Percentiles rank a stretch among this genome's conserved stretches.
Conservation (phyloP, 2,888 invertebrate species). For the Polietes domitor region DNA sequence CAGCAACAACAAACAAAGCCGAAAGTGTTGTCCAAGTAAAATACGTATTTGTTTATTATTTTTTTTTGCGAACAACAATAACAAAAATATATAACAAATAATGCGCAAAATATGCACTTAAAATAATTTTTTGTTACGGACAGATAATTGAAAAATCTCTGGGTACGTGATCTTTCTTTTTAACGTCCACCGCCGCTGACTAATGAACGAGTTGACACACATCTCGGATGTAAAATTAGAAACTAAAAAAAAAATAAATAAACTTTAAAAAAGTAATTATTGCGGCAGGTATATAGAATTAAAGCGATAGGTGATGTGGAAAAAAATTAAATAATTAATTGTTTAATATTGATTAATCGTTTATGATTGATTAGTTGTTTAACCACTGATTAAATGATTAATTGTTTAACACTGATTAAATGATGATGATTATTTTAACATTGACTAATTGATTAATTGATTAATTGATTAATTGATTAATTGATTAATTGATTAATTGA, state of each 20-base stretch:
- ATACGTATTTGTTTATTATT: constrained; percentile 13
- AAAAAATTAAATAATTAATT: no score
- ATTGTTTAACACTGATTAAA: no score
- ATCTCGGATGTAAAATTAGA: constrained; percentile 37
- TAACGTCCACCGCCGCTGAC: constrained; percentile 29
- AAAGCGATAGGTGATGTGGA: no score
- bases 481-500: no score
- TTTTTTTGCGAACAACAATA: not conserved
- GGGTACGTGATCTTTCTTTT: not conserved
- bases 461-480: no score
- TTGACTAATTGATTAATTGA: no score
- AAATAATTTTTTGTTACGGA: not conserved
- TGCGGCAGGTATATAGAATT: no score
- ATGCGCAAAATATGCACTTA: constrained; percentile 43
- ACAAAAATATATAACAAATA: constrained; percentile 7
- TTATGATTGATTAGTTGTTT: no score
- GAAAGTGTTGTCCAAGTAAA: not conserved
- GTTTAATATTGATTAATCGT: no score
- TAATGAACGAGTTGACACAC: constrained; percentile 54
- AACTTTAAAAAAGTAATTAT: not conserved
- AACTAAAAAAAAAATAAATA: not conserved
- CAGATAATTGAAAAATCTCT: not conserved
- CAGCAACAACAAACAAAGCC: not conserved
- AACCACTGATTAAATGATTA: no score
- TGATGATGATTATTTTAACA: no score